phyloP scores from a whole-genome alignment of 2,797 vertebrate genomes.

The Xiphorhynchus erythropygius region DNA sequence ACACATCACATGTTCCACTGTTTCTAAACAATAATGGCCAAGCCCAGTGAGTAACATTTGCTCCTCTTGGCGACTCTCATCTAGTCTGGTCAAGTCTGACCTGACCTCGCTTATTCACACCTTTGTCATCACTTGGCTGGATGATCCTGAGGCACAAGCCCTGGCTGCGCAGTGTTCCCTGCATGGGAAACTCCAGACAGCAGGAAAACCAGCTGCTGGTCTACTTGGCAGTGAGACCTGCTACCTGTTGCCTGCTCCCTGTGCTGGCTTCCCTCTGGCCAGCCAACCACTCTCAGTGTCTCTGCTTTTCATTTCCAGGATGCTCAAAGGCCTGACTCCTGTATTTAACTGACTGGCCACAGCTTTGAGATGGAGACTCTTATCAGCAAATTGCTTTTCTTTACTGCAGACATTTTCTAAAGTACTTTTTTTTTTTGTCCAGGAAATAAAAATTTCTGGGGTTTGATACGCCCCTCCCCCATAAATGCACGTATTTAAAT shows the following conservation, averaged over 20 bases:
- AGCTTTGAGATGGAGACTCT: background rate
- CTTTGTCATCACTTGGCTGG: constrained; percentile 46
- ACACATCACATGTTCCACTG: constrained; percentile 40
- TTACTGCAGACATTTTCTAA: background rate
- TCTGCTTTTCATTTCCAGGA: background rate
- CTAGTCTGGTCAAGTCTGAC: background rate
- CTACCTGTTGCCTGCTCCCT: background rate
- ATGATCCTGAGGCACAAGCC: background rate
- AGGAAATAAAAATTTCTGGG: background rate
- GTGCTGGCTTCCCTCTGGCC: background rate
- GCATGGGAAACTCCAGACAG: background rate
- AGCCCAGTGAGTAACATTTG: constrained; percentile 52
- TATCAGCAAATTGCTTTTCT: background rate
- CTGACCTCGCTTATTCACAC: constrained; percentile 57
- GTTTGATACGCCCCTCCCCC: background rate
- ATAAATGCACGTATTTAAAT: background rate
- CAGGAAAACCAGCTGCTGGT: background rate
- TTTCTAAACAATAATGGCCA: constrained; percentile 42
- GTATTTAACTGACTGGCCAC: background rate
- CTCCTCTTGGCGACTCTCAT: background rate
- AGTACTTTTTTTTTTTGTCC: background rate
- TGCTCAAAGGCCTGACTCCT: background rate
- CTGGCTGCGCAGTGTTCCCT: background rate
- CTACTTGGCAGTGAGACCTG: background rate
- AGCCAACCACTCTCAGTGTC: background rate